A percentile compares a stretch with the other conserved stretches of the same genome.
phyloP scores from a whole-genome alignment of 2,797 vertebrate species.

The Leuciscus waleckii region DNA sequence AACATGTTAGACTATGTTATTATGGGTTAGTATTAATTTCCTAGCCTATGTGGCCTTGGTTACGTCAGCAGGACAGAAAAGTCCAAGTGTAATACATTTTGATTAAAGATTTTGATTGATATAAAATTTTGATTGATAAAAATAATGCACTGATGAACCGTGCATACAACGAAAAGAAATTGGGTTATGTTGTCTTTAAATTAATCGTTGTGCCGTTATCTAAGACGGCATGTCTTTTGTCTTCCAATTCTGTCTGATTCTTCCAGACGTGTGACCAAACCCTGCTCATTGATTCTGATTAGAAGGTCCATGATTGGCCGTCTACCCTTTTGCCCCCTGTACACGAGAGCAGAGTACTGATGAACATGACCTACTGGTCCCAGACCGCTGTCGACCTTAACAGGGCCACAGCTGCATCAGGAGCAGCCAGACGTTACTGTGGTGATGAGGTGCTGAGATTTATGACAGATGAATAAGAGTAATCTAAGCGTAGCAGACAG shows the following conservation, averaged over 20 bases:
- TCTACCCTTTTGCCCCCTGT: slow-evolving; percentile 45
- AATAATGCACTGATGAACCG: not conserved
- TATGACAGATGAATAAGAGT: slow-evolving; percentile 88
- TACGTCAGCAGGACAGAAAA: not conserved
- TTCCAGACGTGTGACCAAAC: slow-evolving; percentile 27
- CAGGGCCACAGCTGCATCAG: slow-evolving; percentile 31
- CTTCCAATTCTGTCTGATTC: not conserved
- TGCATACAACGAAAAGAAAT: not conserved
- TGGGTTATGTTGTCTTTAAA: not conserved
- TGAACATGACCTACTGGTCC: slow-evolving; percentile 56
- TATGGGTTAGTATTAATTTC: not conserved
- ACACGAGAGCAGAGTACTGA: slow-evolving; percentile 28
- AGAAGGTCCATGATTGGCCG: slow-evolving; percentile 47
- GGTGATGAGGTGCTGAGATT: slow-evolving; percentile 72
- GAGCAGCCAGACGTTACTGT: slow-evolving; percentile 32
- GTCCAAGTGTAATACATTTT: not conserved
- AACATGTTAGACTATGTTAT: not conserved
- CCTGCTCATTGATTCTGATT: slow-evolving; percentile 33
- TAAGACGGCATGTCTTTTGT: slow-evolving; percentile 8
- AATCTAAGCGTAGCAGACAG: slow-evolving; percentile 86
- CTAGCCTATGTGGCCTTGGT: not conserved
- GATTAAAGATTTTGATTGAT: not conserved
- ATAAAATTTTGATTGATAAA: too few relatives aligned
- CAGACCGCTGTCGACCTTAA: slow-evolving; percentile 10
- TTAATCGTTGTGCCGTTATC: not conserved